Conservation (phyloP, 2,888 invertebrate genomes). For the Camponotus fellah region DNA sequence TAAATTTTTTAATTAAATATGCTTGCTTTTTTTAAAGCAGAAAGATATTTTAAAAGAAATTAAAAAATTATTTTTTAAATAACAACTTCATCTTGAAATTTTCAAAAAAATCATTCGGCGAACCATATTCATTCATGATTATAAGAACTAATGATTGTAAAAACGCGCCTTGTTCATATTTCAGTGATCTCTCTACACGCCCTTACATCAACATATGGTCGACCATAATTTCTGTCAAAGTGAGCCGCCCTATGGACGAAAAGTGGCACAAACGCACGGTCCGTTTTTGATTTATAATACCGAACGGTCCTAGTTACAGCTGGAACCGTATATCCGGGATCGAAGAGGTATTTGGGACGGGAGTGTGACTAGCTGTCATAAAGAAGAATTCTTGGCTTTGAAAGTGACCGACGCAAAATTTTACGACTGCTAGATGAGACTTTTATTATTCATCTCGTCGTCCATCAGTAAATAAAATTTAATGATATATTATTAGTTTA, state of each 20-base stretch:
- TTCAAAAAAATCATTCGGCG: not conserved
- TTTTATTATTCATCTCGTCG: not conserved
- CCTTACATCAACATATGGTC: conserved; percentile 43
- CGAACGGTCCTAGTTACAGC: conserved; percentile 51
- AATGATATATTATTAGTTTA: not conserved
- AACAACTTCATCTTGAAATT: not conserved
- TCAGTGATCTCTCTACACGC: conserved; percentile 24
- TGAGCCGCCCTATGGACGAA: conserved; percentile 36
- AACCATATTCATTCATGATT: not conserved
- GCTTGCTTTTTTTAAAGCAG: not conserved
- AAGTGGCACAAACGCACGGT: conserved; percentile 43
- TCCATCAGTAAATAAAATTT: not conserved
- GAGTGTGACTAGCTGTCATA: conserved; percentile 49
- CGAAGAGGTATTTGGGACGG: conserved; percentile 59
- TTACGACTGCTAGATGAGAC: conserved; percentile 32
- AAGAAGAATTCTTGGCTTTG: conserved; percentile 64
- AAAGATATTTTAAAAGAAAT: not conserved
- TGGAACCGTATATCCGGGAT: conserved; percentile 62
- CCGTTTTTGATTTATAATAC: conserved; percentile 61
- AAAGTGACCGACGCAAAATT: conserved; percentile 51
- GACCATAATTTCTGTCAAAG: conserved; percentile 49
- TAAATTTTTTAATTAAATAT: not conserved
- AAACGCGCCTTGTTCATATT: conserved; percentile 34
- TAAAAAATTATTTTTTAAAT: not conserved
- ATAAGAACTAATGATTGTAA: conserved; percentile 11